Evolutionary conservation across 2,888 invertebrate species (phyloP).

Genomic region (Pollenia labialis): DNA sequence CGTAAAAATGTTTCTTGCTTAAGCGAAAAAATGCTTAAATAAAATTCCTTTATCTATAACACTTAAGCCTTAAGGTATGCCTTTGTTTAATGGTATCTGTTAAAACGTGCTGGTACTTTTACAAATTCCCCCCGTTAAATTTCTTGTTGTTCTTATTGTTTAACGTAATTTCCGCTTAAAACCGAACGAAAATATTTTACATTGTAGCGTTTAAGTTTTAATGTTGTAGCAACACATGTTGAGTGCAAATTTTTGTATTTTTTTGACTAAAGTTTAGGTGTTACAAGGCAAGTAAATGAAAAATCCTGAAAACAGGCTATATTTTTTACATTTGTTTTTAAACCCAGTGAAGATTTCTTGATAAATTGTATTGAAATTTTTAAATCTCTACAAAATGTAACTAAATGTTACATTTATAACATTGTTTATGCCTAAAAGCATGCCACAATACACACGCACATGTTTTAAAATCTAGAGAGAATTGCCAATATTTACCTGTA

Average conservation of each 20-base stretch:
- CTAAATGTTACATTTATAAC: constrained; percentile 13
- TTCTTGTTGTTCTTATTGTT: constrained; percentile 1
- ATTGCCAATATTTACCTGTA: no score
- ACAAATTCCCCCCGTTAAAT: neutral
- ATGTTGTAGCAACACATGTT: constrained; percentile 44
- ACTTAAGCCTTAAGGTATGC: constrained; percentile 65
- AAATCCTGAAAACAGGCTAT: constrained; percentile 29
- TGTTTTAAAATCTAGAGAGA: no score
- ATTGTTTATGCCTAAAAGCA: constrained; percentile 17
- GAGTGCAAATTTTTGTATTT: constrained; percentile 50
- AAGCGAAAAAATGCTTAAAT: constrained; percentile 28
- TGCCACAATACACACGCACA: neutral
- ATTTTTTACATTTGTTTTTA: neutral
- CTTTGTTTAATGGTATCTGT: constrained; percentile 62
- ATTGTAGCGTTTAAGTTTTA: constrained; percentile 35
- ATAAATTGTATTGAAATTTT: neutral
- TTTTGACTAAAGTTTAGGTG: neutral
- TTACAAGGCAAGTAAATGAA: neutral
- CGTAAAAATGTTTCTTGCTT: neutral
- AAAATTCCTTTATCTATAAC: constrained; percentile 62
- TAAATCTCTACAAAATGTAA: constrained; percentile 19
- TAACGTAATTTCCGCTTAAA: constrained; percentile 42
- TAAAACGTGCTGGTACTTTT: constrained; percentile 34
- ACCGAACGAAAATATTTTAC: constrained; percentile 22
- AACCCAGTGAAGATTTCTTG: neutral